A percentile compares a stretch with the other conserved stretches of the same genome.
These are phyloP conservation scores for Benitochromis conjunctus DNA, from an alignment of 2,113 vertebrate species.

Conservation along the genomic window DNA sequence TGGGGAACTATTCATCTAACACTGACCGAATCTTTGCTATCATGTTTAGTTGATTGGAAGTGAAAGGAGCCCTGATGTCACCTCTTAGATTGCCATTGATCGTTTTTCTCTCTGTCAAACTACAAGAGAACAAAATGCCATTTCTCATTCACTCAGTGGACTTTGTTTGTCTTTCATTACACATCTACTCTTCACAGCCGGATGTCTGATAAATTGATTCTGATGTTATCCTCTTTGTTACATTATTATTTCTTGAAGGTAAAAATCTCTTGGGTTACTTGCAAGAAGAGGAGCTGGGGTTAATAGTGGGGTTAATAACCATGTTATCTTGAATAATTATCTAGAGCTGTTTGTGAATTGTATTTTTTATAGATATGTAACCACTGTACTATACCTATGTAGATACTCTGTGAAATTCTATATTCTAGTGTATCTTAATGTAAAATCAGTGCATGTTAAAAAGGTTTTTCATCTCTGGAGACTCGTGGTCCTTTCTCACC, in stretches of 20 bases:
- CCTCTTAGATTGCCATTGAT: slow-evolving; percentile 48
- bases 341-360: background rate
- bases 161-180: background rate
- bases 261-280: background rate
- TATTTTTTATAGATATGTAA: background rate
- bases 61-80: slow-evolving; percentile 37
- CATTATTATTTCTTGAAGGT: background rate
- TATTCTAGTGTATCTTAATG: background rate
- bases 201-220: slow-evolving; percentile 4
- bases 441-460: slow-evolving; percentile 24
- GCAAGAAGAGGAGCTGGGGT: background rate
- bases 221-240: slow-evolving; percentile 1
- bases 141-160: slow-evolving; percentile 7
- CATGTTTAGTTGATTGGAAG: slow-evolving; percentile 42
- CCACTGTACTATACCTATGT: background rate
- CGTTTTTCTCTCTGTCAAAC: slow-evolving; percentile 11
- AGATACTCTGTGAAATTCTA: background rate
- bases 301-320: background rate
- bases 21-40: slow-evolving; percentile 16
- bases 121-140: slow-evolving; percentile 14
- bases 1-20: slow-evolving; percentile 13
- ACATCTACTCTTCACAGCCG: slow-evolving; percentile 14
- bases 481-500: slow-evolving; percentile 23
- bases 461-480: slow-evolving; percentile 6
- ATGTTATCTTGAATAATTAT: background rate